These are phyloP conservation scores for Poecilia wingei DNA, from an alignment of 2,797 vertebrate species.

Conservation along the genomic window DNA sequence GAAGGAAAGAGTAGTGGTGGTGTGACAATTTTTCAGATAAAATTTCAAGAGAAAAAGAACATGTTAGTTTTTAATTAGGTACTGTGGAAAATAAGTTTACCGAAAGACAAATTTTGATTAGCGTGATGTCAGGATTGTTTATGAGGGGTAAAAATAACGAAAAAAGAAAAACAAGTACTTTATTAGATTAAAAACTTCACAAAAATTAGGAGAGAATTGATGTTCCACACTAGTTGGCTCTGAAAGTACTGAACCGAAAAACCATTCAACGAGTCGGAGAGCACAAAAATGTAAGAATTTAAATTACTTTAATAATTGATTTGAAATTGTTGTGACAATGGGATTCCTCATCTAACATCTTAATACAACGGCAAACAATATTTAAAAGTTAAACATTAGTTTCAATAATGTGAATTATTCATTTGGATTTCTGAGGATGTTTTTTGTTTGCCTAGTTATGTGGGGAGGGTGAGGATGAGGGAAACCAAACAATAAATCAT, in stretches of 20 bases:
- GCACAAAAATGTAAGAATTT: neutral
- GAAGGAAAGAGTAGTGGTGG: neutral
- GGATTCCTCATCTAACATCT: constrained; percentile 18
- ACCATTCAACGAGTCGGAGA: neutral
- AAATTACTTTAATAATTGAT: constrained; percentile 7
- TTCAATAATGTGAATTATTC: constrained; percentile 36
- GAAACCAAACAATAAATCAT: constrained; percentile 2
- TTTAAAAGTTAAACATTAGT: constrained; percentile 25
- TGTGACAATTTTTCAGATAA: neutral
- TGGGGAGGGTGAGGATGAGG: neutral
- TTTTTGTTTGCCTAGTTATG: constrained; percentile 3
- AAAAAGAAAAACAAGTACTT: neutral
- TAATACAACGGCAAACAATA: constrained; percentile 31
- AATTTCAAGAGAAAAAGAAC: neutral
- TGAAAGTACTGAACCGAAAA: neutral
- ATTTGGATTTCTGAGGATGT: constrained; percentile 11
- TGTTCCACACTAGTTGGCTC: neutral
- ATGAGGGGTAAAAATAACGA: neutral
- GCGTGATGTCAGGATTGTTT: neutral
- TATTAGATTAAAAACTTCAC: neutral
- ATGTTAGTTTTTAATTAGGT: neutral
- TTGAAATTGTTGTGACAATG: constrained; percentile 14
- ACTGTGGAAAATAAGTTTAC: neutral
- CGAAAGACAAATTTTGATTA: constrained; percentile 4
- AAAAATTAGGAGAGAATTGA: neutral